Evolutionary conservation across 2,797 vertebrate genomes (phyloP).

Genomic region (Scolopax rusticola): DNA sequence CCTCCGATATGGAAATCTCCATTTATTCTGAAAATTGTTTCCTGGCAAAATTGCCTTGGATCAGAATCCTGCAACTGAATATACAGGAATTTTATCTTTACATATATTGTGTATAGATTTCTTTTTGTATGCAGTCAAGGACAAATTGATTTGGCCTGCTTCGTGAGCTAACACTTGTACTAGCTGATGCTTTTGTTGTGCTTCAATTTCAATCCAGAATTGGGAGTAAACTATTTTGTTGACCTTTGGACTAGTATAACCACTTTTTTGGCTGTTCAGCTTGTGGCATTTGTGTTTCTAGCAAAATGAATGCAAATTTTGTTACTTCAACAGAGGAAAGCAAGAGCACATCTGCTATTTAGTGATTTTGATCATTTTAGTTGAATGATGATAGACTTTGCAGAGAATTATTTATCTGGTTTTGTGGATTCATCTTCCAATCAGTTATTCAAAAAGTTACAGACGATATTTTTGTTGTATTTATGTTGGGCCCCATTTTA

Average conservation of each 20-base stretch:
- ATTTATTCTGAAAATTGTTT: slow-evolving; percentile 41
- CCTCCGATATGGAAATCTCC: slow-evolving; percentile 55
- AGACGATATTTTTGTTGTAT: background rate
- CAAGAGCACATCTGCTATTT: slow-evolving; percentile 58
- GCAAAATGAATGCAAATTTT: slow-evolving; percentile 48
- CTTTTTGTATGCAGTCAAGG: background rate
- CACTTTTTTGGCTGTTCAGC: background rate
- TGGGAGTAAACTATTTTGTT: background rate
- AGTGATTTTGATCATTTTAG: slow-evolving; percentile 47
- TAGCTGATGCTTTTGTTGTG: background rate
- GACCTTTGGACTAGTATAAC: background rate
- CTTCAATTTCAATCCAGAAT: background rate
- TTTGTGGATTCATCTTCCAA: slow-evolving; percentile 44
- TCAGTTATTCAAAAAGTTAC: slow-evolving; percentile 33
- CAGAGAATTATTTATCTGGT: slow-evolving; percentile 27
- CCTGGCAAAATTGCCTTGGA: slow-evolving; percentile 11
- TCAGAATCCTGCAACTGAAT: background rate
- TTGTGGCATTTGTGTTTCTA: slow-evolving; percentile 36
- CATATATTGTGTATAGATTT: background rate
- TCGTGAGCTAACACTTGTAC: background rate
- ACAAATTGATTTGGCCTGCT: background rate
- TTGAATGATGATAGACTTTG: slow-evolving; percentile 54
- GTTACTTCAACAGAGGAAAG: slow-evolving; percentile 33
- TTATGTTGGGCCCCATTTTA: background rate
- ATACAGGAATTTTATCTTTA: background rate